These are phyloP conservation scores for Tachyglossus aculeatus DNA, from an alignment of 2,797 vertebrate species.

Conservation along the genomic window DNA sequence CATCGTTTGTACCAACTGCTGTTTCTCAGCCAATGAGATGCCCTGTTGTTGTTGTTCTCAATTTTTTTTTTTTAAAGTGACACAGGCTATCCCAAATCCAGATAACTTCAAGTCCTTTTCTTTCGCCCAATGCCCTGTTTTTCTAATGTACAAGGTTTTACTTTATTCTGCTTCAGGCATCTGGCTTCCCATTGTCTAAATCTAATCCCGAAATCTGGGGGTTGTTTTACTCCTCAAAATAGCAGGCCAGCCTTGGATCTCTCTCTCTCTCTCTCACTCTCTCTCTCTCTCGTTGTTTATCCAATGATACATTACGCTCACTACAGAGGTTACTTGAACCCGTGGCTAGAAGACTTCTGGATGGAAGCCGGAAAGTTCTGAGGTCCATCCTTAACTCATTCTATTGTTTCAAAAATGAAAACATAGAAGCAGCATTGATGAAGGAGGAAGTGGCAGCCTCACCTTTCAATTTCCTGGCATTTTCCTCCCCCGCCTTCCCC, in stretches of 20 bases:
- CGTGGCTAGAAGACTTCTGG: not conserved
- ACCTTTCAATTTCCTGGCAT: constrained; percentile 74
- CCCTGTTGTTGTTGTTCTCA: no score
- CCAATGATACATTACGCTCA: not conserved
- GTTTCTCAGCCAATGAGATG: no score
- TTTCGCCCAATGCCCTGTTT: constrained; percentile 18
- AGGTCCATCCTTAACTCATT: constrained; percentile 46
- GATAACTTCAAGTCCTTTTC: constrained; percentile 26
- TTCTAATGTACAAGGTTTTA: constrained; percentile 24
- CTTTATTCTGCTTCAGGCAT: constrained; percentile 34
- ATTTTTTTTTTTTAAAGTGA: no score
- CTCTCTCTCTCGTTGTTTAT: not conserved
- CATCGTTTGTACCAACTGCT: constrained; percentile 8
- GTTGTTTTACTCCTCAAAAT: not conserved
- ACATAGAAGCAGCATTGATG: constrained; percentile 52
- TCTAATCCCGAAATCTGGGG: not conserved
- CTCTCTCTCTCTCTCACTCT: no score
- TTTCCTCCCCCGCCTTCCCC: constrained; percentile 72
- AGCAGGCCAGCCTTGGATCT: not conserved
- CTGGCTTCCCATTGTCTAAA: not conserved
- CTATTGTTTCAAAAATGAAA: constrained; percentile 63
- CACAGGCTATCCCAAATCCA: constrained; percentile 17
- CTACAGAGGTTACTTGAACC: constrained; percentile 10
- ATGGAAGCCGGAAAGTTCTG: constrained; percentile 4
- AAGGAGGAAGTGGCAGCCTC: constrained; percentile 70